These are phyloP conservation scores for Paramacrobiotus metropolitanus DNA, from an alignment of 1,140 invertebrate species.

Conservation along the genomic window DNA sequence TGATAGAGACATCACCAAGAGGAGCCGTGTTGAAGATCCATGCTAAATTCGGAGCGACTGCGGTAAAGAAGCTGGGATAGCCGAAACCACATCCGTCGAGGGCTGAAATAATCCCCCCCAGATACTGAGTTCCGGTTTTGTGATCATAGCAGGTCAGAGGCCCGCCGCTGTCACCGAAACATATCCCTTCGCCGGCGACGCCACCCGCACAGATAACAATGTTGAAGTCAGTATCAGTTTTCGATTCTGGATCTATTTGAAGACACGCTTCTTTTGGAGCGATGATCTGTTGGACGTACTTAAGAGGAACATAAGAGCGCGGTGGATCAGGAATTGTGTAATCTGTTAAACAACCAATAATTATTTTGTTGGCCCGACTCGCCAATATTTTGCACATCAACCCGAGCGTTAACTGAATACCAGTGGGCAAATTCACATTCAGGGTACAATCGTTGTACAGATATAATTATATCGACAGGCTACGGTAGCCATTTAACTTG, in stretches of 20 bases:
- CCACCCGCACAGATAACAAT: no score
- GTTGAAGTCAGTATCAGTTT: no score
- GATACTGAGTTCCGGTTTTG: background rate
- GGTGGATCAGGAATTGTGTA: background rate
- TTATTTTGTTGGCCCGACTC: no score
- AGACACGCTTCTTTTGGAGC: background rate
- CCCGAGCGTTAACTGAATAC: no score
- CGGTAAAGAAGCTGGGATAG: background rate
- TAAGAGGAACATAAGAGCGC: background rate
- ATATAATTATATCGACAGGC: no score
- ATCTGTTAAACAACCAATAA: no score
- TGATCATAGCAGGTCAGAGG: background rate
- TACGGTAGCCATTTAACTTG: no score
- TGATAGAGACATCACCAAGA: background rate
- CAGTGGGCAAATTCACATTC: no score
- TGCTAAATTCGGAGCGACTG: background rate
- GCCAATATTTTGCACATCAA: no score
- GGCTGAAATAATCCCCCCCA: background rate
- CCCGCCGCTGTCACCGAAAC: background rate
- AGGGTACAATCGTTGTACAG: no score
- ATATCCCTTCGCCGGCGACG: background rate
- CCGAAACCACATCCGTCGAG: background rate
- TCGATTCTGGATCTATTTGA: background rate
- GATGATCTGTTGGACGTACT: background rate
- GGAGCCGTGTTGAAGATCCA: background rate